A percentile compares a stretch with the other conserved stretches of the same genome.
phyloP scores from a whole-genome alignment of 2,797 vertebrate species.

The Hyperoplus lanceolatus region DNA sequence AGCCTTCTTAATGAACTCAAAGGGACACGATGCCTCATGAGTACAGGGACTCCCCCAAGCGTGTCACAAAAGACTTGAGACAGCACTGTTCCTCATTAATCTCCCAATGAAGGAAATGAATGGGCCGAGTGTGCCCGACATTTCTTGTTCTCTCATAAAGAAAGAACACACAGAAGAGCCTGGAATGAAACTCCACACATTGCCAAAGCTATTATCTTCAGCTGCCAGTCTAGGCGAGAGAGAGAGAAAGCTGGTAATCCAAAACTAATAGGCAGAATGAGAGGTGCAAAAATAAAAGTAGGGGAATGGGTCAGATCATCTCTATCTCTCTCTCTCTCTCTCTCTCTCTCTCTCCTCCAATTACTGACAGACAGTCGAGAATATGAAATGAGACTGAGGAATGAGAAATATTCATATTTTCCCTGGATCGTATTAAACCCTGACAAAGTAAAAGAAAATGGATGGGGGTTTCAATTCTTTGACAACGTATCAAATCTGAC shows the following conservation, averaged over 20 bases:
- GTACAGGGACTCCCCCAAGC: constrained; percentile 59
- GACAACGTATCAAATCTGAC: constrained; percentile 78
- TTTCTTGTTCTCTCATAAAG: constrained; percentile 78
- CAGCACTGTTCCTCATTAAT: constrained; percentile 77
- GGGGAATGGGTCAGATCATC: constrained; percentile 80
- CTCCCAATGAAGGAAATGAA: constrained; percentile 72
- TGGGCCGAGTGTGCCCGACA: constrained; percentile 65
- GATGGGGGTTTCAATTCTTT: constrained; percentile 68
- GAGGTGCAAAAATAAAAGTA: constrained; percentile 74
- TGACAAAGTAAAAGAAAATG: constrained; percentile 78
- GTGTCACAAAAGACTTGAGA: constrained; percentile 73
- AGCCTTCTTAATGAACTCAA: constrained; percentile 52
- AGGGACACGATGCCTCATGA: constrained; percentile 57
- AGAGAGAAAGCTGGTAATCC: constrained; percentile 74
- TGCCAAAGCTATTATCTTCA: constrained; percentile 82
- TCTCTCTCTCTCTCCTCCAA: constrained; percentile 64
- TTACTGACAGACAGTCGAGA: constrained; percentile 78
- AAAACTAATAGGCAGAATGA: constrained; percentile 80
- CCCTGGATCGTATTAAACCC: constrained; percentile 74
- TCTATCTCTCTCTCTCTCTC: constrained; percentile 15
- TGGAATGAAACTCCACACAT: constrained; percentile 74
- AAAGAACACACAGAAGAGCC: constrained; percentile 68
- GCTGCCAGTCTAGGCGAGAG: constrained; percentile 73
- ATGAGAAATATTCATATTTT: constrained; percentile 81
- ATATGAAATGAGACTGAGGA: constrained; percentile 75